phyloP scores from a whole-genome alignment of 2,797 vertebrate species.

The Catharus ustulatus region DNA sequence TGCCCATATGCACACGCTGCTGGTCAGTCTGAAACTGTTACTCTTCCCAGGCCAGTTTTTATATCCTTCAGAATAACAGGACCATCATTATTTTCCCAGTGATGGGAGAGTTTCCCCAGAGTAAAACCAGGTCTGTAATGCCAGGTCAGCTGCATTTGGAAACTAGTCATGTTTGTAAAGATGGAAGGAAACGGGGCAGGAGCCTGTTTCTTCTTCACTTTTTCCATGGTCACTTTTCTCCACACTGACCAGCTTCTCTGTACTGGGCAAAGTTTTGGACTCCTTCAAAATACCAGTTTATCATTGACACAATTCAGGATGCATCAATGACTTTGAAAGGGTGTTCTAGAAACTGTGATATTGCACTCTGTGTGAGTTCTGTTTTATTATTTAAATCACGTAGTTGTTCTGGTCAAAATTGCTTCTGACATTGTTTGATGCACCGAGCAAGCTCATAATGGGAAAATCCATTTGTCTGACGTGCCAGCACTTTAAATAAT shows the following conservation, averaged over 20 bases:
- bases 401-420: neutral
- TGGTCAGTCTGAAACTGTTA: neutral
- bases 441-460: neutral
- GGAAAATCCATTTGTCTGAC: neutral
- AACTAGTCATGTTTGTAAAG: neutral
- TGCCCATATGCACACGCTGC: neutral
- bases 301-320: neutral
- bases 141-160: slow-evolving; percentile 11
- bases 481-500: neutral
- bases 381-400: neutral
- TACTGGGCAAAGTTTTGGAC: neutral
- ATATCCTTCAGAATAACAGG: neutral
- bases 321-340: neutral
- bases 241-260: neutral
- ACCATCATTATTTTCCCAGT: neutral
- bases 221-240: neutral
- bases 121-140: slow-evolving; percentile 15
- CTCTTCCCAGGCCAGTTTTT: neutral
- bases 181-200: neutral
- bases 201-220: slow-evolving; percentile 6
- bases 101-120: neutral
- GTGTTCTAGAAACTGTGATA: neutral
- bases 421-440: neutral
- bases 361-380: neutral
- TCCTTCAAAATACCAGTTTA: neutral